Conservation (phyloP, 1,140 invertebrate genomes). For the Yoshiicerus persimilis region DNA sequence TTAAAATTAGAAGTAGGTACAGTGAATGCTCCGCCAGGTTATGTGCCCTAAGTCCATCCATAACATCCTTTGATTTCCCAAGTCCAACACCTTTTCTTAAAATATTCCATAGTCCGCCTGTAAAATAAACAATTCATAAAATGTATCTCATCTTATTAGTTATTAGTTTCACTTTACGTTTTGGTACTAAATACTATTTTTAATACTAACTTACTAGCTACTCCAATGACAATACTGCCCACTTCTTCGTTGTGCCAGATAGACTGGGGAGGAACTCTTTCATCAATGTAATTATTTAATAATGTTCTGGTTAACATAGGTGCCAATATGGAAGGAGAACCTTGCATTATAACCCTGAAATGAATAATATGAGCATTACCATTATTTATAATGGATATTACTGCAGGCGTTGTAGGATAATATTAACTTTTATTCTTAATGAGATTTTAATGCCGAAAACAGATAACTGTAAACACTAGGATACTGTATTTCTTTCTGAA, state of each 20-base stretch:
- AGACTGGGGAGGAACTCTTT: conserved; percentile 70
- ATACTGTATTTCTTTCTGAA: neutral
- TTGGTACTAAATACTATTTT: neutral
- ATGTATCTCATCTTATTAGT: neutral
- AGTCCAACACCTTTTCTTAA: conserved; percentile 65
- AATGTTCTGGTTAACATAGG: conserved; percentile 74
- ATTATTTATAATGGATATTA: too few relatives aligned
- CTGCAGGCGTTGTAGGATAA: too few relatives aligned
- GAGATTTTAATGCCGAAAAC: neutral
- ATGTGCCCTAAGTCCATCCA: conserved; percentile 46
- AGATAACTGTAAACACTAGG: neutral
- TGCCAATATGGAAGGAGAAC: conserved; percentile 69
- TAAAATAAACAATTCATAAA: conserved; percentile 11
- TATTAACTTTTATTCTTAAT: too few relatives aligned
- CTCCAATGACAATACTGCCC: conserved; percentile 79
- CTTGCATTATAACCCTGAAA: conserved; percentile 61
- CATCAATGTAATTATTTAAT: conserved; percentile 74
- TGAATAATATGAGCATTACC: neutral
- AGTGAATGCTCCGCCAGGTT: conserved; percentile 86
- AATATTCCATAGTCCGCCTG: conserved; percentile 80
- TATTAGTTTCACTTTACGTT: too few relatives aligned
- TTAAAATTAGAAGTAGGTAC: conserved; percentile 79
- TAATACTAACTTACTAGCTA: conserved; percentile 64
- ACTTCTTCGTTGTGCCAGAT: conserved; percentile 62
- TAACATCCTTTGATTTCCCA: conserved; percentile 44